These are phyloP conservation scores for Drosophila repleta DNA, from an alignment of 1,140 invertebrate genomes.

Conservation along the genomic window DNA sequence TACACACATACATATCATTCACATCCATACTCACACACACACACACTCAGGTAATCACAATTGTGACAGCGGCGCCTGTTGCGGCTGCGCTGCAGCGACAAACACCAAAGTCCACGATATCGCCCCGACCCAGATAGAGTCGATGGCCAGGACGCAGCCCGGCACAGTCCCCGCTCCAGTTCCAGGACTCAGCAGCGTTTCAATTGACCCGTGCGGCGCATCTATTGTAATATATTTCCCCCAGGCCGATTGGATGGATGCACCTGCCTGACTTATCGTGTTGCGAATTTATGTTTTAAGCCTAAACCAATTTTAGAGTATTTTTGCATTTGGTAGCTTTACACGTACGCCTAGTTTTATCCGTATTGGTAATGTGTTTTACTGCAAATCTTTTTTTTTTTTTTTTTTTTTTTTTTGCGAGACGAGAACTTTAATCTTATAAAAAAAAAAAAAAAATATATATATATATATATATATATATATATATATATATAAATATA, in stretches of 20 bases:
- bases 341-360: constrained; percentile 43
- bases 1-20: no score
- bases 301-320: constrained; percentile 63
- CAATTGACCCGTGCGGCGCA: background rate
- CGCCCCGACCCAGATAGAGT: constrained; percentile 78
- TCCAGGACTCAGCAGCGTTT: background rate
- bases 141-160: background rate
- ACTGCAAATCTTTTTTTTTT: constrained; percentile 1
- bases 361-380: constrained; percentile 11
- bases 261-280: constrained; percentile 2
- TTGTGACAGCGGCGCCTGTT: constrained; percentile 71
- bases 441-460: background rate
- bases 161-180: no score
- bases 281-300: constrained; percentile 33
- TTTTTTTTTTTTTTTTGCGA: constrained; percentile 13
- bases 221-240: constrained; percentile 73
- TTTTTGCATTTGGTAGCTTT: constrained; percentile 76
- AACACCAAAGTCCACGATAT: constrained; percentile 67
- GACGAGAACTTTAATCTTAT: constrained; percentile 11
- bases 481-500: constrained; percentile 5
- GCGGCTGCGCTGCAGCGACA: constrained; percentile 49
- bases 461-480: constrained; percentile 7
- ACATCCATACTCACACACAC: constrained; percentile 8
- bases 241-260: constrained; percentile 17
- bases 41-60: constrained; percentile 75